Conservation (phyloP, 1,140 invertebrate species). For the Antheraea mylitta region DNA sequence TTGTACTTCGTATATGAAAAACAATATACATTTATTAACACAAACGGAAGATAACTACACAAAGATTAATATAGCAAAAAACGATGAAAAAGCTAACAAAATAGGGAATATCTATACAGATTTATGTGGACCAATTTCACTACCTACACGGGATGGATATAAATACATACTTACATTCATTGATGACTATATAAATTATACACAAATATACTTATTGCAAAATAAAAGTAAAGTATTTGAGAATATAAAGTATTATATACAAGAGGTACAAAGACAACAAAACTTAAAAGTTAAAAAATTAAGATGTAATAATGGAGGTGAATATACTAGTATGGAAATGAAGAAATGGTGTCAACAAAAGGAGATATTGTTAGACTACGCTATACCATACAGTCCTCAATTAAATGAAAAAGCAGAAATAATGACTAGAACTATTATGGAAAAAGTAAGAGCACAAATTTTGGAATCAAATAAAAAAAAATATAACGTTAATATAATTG, state of each 20-base stretch:
- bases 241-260: constrained; percentile 22
- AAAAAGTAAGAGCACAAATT: no score
- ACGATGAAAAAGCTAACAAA: no score
- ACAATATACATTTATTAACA: no score
- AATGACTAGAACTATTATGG: background rate
- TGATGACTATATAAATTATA: no score
- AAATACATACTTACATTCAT: no score
- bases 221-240: constrained; percentile 7
- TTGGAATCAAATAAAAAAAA: no score
- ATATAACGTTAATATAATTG: no score
- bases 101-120: no score
- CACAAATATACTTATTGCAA: constrained; percentile 13
- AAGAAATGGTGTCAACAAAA: constrained; percentile 16
- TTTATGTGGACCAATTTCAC: no score
- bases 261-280: constrained; percentile 17
- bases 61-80: no score
- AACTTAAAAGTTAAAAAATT: constrained; percentile 18
- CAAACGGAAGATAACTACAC: no score
- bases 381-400: constrained; percentile 25
- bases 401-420: constrained; percentile 23
- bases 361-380: constrained; percentile 27
- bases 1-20: background rate
- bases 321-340: constrained; percentile 14
- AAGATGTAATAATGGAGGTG: constrained; percentile 22
- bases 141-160: no score